These are phyloP conservation scores for Acinonyx jubatus DNA, from an alignment of 2,113 vertebrate genomes.

Conservation along the genomic window DNA sequence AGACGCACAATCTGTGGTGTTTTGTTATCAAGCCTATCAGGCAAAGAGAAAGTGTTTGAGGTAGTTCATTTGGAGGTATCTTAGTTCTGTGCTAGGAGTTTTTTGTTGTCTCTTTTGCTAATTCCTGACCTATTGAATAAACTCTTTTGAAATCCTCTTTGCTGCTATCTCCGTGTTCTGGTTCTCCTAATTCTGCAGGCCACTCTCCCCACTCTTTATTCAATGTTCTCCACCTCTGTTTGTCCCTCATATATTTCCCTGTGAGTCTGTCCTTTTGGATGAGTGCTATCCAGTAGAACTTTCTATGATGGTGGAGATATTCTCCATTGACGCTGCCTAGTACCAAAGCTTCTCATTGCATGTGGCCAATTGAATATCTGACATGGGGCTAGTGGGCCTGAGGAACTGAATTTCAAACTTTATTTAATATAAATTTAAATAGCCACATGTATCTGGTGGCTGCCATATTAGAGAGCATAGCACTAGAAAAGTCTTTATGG, in stretches of 20 bases:
- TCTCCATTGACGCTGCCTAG: not conserved
- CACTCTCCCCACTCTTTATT: not conserved
- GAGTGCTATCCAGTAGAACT: not conserved
- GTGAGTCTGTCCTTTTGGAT: not conserved
- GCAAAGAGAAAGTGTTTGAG: not conserved
- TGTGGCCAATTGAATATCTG: not conserved
- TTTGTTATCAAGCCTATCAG: not conserved
- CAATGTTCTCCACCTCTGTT: not conserved
- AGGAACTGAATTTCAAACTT: constrained; percentile 21
- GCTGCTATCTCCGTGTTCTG: not conserved
- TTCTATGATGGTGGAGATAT: not conserved
- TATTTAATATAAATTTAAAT: not conserved
- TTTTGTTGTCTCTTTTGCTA: not conserved
- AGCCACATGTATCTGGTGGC: not conserved
- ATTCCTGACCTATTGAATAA: not conserved
- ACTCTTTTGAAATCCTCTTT: not conserved
- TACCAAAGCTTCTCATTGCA: not conserved
- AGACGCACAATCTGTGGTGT: not conserved
- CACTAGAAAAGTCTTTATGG: not conserved
- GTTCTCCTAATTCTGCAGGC: not conserved
- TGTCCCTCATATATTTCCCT: not conserved
- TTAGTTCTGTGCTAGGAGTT: not conserved
- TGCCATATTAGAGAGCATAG: not conserved
- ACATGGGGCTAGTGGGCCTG: not conserved
- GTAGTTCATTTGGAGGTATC: not conserved